These are phyloP conservation scores for Mycteria americana DNA, from an alignment of 2,797 vertebrate genomes.

Conservation along the genomic window DNA sequence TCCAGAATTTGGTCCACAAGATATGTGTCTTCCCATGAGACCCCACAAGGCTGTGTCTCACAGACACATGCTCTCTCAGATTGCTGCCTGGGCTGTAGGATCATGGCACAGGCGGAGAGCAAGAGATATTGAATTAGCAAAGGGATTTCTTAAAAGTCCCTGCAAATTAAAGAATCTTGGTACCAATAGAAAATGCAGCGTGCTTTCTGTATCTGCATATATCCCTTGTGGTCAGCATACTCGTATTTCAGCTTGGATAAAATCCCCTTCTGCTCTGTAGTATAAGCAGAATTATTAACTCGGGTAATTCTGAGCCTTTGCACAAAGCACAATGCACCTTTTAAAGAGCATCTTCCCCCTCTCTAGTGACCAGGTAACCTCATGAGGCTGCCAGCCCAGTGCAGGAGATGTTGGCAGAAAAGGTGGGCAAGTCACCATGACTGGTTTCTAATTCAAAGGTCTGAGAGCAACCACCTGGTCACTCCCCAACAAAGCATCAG, in stretches of 20 bases:
- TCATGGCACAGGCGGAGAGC: neutral
- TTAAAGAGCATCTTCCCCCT: neutral
- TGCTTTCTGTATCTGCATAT: neutral
- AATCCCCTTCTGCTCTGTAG: neutral
- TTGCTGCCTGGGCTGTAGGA: neutral
- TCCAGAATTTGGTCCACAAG: neutral
- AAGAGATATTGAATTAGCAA: neutral
- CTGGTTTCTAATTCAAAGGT: neutral
- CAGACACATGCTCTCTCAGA: neutral
- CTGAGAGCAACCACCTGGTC: neutral
- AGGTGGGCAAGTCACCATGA: rapidly evolving
- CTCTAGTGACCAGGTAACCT: neutral
- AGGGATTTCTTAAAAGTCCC: neutral
- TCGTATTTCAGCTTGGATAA: neutral
- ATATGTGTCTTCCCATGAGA: neutral
- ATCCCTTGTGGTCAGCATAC: neutral
- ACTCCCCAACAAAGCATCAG: neutral
- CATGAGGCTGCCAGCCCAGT: neutral
- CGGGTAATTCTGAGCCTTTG: neutral
- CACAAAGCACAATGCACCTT: neutral
- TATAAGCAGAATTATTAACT: neutral
- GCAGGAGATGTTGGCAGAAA: neutral
- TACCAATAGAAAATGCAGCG: neutral
- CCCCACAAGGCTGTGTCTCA: neutral
- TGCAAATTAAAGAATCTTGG: neutral